These are phyloP conservation scores for Sebastes minor DNA, from an alignment of 2,797 vertebrate species.

Conservation along the genomic window DNA sequence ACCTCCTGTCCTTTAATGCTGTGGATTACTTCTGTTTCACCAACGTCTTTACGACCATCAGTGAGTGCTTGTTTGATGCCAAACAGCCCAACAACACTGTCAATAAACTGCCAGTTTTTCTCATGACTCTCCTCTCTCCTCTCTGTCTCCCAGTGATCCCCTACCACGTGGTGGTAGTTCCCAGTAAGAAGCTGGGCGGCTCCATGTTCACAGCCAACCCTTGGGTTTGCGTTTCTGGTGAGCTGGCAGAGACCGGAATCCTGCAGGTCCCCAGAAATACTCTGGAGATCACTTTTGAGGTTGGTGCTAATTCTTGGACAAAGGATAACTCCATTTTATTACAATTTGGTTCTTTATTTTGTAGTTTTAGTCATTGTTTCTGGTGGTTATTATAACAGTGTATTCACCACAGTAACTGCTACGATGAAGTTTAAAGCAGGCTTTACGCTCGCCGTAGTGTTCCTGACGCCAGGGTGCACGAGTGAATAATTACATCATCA, in stretches of 20 bases:
- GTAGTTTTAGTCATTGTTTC: background rate
- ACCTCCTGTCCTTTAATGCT: constrained; percentile 97
- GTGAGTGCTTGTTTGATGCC: constrained; percentile 82
- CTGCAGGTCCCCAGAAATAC: constrained; percentile 95
- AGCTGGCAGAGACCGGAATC: constrained; percentile 95
- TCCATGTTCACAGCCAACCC: constrained; percentile 99
- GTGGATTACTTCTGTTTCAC: constrained; percentile 99
- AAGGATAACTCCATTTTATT: background rate
- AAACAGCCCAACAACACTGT: background rate
- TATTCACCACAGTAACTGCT: background rate
- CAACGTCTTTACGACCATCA: constrained; percentile 98
- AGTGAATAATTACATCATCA: too few relatives aligned
- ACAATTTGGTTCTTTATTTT: background rate
- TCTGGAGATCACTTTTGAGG: constrained; percentile 98
- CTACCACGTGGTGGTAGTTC: constrained; percentile 94
- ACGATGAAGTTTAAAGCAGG: background rate
- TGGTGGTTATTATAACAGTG: too few relatives aligned
- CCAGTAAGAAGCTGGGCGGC: constrained; percentile 97
- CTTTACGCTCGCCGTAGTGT: too few relatives aligned
- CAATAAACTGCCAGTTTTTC: background rate
- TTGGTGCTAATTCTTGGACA: constrained; percentile 63
- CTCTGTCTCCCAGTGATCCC: constrained; percentile 90
- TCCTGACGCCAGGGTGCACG: too few relatives aligned
- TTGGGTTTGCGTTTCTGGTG: constrained; percentile 98
- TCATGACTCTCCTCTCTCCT: background rate